Evolutionary conservation across 2,113 vertebrate genomes (phyloP).

Genomic region (Colinus virginianus): DNA sequence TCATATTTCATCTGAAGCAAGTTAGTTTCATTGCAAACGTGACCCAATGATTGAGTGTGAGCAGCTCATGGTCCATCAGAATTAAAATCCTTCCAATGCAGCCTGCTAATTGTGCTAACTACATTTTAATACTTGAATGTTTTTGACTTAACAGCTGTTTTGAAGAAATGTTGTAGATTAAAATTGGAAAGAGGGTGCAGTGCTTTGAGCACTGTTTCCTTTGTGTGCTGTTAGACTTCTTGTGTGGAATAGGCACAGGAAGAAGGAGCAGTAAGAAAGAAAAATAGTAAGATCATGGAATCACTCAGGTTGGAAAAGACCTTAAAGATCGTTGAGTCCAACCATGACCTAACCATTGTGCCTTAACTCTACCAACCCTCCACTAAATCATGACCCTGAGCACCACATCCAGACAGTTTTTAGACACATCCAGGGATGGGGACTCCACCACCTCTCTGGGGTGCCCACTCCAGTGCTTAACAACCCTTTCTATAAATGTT

Average conservation of each 20-base stretch:
- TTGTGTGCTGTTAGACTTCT: neutral
- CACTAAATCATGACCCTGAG: too few species aligned
- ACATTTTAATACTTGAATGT: neutral
- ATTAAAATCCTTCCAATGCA: neutral
- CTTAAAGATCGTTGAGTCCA: too few species aligned
- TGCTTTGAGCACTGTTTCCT: neutral
- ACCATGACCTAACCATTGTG: too few species aligned
- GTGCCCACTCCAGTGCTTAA: too few species aligned
- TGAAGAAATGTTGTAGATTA: neutral
- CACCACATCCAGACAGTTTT: too few species aligned
- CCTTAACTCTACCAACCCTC: too few species aligned
- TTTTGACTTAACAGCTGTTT: neutral
- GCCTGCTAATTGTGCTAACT: neutral
- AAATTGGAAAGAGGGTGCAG: neutral
- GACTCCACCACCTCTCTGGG: too few species aligned
- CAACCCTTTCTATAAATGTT: too few species aligned
- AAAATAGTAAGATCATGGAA: neutral
- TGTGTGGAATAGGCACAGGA: neutral
- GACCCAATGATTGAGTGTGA: neutral
- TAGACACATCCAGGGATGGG: too few species aligned
- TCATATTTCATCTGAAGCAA: conserved; percentile 5
- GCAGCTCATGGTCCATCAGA: neutral
- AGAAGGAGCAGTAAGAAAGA: neutral
- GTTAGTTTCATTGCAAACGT: neutral
- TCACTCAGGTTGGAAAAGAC: too few species aligned